Base-by-base conservation (phyloP, 2,113 vertebrate genomes). In the Xerus inauris region DNA sequence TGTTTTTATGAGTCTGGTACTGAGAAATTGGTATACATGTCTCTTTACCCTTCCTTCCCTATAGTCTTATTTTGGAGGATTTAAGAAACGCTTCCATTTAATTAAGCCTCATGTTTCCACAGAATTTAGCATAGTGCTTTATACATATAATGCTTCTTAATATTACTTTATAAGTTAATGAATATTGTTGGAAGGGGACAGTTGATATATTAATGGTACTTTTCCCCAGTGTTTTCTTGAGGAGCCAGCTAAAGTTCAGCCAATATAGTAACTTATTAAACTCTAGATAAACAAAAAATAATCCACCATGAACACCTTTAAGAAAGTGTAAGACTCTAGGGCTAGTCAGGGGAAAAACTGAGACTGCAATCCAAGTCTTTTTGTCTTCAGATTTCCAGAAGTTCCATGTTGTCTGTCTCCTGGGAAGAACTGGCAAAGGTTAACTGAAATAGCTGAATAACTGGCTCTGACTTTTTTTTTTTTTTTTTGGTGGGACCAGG, bases 221-320 rank as follows among this genome's bases (percentile, higher is more conserved):
- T 95, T 86, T 79, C 38, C 49, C 80, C 16, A 51, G 30, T 90
- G 26, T 87, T 95, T 85, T 95, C 40, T 12, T 92, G 59, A 85
- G 65, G 38, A 75, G 49, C 51, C 80, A 87, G 80, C 8, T 62
- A 26, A 90, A 88, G n/a, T 16, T 79, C 42, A 71, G 73, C 71
- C 24, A 89, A 11, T 20, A 47, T 40, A 22, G 32, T 92, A 59
- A 84, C 9, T 81, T 87, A 85, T 9, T 93, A 42, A 59, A 95
- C 14, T 69, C 69, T 69, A 75, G 19, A 67, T 81, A 75, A 35
- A 83, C 49, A 65, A 75, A 71, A 87, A 32, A 87, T 73, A 97
- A 59, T 45, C 42, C 6, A 19, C 8, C 87, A 2, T 32, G 71
- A 94, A 2, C 49, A 83, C 30, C 40, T 82, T 76, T 40, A 65